phyloP scores from a whole-genome alignment of 2,888 invertebrate species.

The Tenthredo scrophulariae region DNA sequence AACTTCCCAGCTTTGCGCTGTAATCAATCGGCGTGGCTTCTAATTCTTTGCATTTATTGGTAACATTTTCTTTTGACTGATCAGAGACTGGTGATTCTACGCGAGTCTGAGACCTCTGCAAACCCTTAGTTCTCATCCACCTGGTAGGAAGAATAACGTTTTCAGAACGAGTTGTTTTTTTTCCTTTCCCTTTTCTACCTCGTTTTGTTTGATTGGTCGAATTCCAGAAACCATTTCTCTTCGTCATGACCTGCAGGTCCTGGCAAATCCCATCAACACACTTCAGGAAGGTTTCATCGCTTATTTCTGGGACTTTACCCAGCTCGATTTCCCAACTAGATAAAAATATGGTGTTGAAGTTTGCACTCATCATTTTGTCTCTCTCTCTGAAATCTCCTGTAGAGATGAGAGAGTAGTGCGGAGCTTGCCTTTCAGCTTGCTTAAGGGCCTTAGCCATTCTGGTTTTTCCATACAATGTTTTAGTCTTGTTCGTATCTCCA shows the following conservation, averaged over 20 bases:
- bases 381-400: background rate
- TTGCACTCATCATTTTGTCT: background rate
- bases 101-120: background rate
- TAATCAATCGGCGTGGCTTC: background rate
- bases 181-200: background rate
- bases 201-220: background rate
- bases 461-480: background rate
- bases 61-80: background rate
- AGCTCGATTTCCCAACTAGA: slow-evolving; percentile 40
- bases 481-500: background rate
- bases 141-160: background rate
- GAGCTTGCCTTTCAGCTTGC: background rate
- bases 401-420: background rate
- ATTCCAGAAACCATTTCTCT: background rate
- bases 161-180: background rate
- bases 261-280: slow-evolving; percentile 38
- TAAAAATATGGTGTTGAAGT: background rate
- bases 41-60: background rate
- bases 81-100: background rate
- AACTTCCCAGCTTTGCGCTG: background rate
- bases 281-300: slow-evolving; percentile 25
- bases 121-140: background rate
- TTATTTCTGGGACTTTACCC: slow-evolving; percentile 23
- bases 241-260: background rate
- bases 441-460: background rate